Evolutionary conservation across 2,888 invertebrate genomes (phyloP).

Genomic region (Troides oblongomaculatus): DNA sequence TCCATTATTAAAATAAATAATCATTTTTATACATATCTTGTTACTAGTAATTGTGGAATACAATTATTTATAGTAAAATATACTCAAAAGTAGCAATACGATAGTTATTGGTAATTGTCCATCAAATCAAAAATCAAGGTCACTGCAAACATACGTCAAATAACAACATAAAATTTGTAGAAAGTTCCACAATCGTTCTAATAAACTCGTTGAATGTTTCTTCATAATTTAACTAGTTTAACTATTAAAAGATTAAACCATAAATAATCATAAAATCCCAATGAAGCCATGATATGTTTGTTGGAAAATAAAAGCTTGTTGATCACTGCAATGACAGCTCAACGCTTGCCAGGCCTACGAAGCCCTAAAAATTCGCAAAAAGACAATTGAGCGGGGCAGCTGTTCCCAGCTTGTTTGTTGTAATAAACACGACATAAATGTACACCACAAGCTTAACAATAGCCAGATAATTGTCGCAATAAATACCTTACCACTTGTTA

Average conservation of each 20-base stretch:
- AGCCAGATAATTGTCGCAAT: constrained; percentile 34
- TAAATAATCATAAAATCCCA: constrained; percentile 31
- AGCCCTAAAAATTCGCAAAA: constrained; percentile 53
- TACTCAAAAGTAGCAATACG: not conserved
- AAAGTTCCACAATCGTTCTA: not conserved
- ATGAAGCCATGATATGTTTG: constrained; percentile 18
- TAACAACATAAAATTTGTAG: too few relatives aligned
- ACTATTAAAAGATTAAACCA: constrained; percentile 26
- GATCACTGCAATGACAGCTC: constrained; percentile 36
- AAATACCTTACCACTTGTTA: constrained; percentile 10
- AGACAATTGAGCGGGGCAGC: constrained; percentile 38
- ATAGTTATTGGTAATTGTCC: not conserved
- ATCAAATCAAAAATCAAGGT: too few relatives aligned
- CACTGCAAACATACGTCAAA: too few relatives aligned
- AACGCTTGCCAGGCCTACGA: constrained; percentile 40
- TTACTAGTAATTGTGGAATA: too few relatives aligned
- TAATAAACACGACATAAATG: constrained; percentile 44
- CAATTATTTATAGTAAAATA: too few relatives aligned
- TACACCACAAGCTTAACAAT: constrained; percentile 38
- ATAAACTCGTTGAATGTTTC: not conserved
- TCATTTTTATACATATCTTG: too few relatives aligned
- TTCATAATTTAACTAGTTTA: not conserved
- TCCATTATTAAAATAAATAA: too few relatives aligned
- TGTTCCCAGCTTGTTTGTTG: constrained; percentile 41
- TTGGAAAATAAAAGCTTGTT: constrained; percentile 33